Evolutionary conservation across 1,140 invertebrate genomes (phyloP), one percentile per base, ranked within the genome.

Genomic region (Heliconius melpomene): DNA sequence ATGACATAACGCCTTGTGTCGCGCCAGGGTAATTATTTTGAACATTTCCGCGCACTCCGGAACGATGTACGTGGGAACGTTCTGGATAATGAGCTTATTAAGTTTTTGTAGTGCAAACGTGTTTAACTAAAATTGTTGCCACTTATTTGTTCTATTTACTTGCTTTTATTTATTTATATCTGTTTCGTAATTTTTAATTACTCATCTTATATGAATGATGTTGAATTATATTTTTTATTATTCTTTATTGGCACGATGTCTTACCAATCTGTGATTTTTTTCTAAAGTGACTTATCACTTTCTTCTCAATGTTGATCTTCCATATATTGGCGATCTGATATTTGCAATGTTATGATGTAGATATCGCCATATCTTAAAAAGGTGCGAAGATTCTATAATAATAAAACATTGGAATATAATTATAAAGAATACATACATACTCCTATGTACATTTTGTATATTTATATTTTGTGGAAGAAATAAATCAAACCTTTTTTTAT

Each of bases 1-100:
- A 81, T 87, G 86, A 87, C 84, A 87, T 83, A 88, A 91, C 82
- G 82, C 82, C 79, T 86, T 87, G 85, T 86, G 79, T 88, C 83
- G 84, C 77, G 81, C 76, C 11, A 32, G 74, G 81, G 78, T 83
- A 83, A 85, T 85, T 85, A 80, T 82, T 81, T 82, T 57, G 81
- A 84, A 80, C 79, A 76, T 83, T 86, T 84, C 84, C 82, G 81
- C 80, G 81, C 78, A 80, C 76, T 80, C 80, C 84, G 83, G 81
- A 85, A 83, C 76, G 77, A 78, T 79, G 75, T 79, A 77, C 83
- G 86, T 87, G 86, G 79, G 86, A 87, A 85, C 77, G n/a, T 78
- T 84, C 76, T 81, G 84, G 75, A 79, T 83, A 83, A 86, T 84
- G 82, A 75, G 82, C 80, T 82, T 78, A 81, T 83, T 84, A 83